Percentiles rank a stretch among this genome's conserved stretches.
These are phyloP conservation scores for Anagyrus pseudococci DNA, from an alignment of 2,888 invertebrate genomes.

Conservation along the genomic window DNA sequence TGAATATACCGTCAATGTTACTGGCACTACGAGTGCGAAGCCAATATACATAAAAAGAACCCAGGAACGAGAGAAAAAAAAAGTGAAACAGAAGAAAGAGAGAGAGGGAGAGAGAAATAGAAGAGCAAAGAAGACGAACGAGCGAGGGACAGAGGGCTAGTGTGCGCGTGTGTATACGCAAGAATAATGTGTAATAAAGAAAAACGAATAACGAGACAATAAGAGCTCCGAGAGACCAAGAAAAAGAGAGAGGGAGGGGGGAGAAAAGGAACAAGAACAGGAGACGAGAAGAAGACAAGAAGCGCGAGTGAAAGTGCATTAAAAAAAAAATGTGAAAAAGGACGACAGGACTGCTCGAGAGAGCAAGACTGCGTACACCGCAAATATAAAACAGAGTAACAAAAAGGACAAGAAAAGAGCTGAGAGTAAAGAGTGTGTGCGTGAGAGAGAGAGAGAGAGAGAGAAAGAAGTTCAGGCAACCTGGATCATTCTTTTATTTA, in stretches of 20 bases:
- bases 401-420: neutral
- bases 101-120: constrained; percentile 13
- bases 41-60: neutral
- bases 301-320: constrained; percentile 25
- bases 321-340: constrained; percentile 21
- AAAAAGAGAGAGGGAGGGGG: neutral
- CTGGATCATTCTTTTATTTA: constrained; percentile 20
- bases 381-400: constrained; percentile 11
- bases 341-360: too few relatives aligned
- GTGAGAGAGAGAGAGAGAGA: constrained; percentile 4
- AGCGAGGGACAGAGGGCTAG: too few relatives aligned
- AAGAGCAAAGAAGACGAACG: constrained; percentile 1
- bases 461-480: constrained; percentile 2
- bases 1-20: constrained; percentile 18
- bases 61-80: too few relatives aligned
- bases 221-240: constrained; percentile 2
- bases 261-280: constrained; percentile 6
- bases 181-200: constrained; percentile 29
- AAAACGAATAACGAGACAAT: constrained; percentile 29
- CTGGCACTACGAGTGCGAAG: constrained; percentile 5
- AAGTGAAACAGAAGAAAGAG: neutral
- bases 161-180: constrained; percentile 1
- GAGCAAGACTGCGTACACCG: constrained; percentile 7
- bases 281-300: constrained; percentile 14
- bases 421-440: neutral